These are phyloP conservation scores for Etia nguti DNA, from an alignment of 2,113 vertebrate species.

Conservation along the genomic window DNA sequence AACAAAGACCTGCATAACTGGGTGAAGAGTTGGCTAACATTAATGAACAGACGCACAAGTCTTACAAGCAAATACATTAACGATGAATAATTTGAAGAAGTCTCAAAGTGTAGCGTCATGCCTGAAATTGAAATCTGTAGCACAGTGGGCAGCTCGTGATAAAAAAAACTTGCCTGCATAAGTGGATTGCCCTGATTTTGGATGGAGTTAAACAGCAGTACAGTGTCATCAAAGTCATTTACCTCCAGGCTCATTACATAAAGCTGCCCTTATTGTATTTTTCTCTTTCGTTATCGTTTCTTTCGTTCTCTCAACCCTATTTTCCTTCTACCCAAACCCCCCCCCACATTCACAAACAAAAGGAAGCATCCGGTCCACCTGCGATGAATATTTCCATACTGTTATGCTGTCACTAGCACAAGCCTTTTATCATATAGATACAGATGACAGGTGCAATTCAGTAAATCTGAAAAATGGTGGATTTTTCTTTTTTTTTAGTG, in stretches of 20 bases:
- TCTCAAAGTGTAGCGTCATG: neutral
- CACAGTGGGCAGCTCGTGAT: neutral
- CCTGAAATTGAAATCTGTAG: neutral
- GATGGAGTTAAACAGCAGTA: neutral
- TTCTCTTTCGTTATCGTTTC: too few relatives aligned
- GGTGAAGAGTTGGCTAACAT: neutral
- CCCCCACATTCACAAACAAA: neutral
- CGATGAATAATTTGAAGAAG: neutral
- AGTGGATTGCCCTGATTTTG: neutral
- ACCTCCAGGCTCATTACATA: neutral
- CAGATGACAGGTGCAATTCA: accelerated
- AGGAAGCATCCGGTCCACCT: accelerated
- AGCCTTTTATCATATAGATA: neutral
- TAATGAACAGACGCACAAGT: neutral
- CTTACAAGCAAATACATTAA: neutral
- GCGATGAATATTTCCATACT: neutral
- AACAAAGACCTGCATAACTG: neutral
- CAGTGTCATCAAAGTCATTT: neutral
- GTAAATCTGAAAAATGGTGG: neutral
- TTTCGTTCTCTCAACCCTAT: neutral
- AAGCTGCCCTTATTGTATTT: neutral
- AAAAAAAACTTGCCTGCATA: neutral
- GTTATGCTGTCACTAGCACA: neutral
- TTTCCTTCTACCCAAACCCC: accelerated
- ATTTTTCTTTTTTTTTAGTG: neutral